phyloP scores from a whole-genome alignment of 2,888 invertebrate species.

The Stenoptilia bipunctidactyla region DNA sequence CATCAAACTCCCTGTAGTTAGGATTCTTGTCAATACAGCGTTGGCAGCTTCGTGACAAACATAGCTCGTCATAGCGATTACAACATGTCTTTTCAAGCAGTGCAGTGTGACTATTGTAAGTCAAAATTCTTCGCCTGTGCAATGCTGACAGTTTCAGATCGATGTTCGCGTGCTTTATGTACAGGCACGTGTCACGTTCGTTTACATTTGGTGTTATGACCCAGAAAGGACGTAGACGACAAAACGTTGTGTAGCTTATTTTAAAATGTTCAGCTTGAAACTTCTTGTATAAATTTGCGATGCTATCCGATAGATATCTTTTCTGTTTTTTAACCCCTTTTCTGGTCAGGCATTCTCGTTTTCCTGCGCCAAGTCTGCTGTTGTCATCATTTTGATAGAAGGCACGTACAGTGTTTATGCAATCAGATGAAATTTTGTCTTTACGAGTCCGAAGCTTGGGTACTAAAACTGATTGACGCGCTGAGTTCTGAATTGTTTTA shows the following conservation, averaged over 20 bases:
- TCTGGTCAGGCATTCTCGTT: no score
- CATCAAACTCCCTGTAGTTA: slow-evolving; percentile 17
- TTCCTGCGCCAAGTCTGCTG: no score
- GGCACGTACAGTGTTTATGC: no score
- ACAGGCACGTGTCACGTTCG: slow-evolving; percentile 19
- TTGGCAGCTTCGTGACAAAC: slow-evolving; percentile 17
- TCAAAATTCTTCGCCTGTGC: slow-evolving; percentile 13
- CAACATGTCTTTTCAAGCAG: slow-evolving; percentile 13
- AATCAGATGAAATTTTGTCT: no score
- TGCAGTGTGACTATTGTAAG: slow-evolving; percentile 13
- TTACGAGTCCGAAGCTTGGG: no score
- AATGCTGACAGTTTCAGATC: slow-evolving; percentile 17
- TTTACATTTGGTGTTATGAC: slow-evolving; percentile 18
- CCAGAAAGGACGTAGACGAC: slow-evolving; percentile 20
- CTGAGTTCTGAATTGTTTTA: no score
- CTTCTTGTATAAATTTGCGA: slow-evolving; percentile 22
- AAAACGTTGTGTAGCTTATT: slow-evolving; percentile 16
- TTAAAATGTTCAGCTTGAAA: slow-evolving; percentile 13
- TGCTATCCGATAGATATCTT: no score
- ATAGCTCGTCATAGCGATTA: slow-evolving; percentile 7
- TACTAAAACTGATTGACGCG: no score
- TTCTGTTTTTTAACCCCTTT: no score
- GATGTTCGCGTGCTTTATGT: slow-evolving; percentile 17
- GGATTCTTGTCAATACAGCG: slow-evolving; percentile 16
- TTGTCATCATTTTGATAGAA: no score